Evolutionary conservation across 2,888 invertebrate species (phyloP), one percentile per base, ranked within the genome.

Genomic region (Drosophila parthenogenetica): DNA sequence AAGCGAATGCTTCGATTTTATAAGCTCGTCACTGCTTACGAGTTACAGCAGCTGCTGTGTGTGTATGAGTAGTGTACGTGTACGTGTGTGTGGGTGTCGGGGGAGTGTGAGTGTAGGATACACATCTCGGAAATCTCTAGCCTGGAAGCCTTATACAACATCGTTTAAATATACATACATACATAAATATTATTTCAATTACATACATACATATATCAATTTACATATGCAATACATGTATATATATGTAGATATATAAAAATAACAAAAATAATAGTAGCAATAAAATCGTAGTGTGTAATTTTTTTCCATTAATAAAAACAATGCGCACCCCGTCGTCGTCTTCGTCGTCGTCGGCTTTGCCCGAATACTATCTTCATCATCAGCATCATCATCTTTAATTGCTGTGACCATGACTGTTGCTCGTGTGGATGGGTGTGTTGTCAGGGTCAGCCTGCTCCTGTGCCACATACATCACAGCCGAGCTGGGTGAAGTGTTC

Each of bases 251-350:
- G 39, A 53, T 76, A 80, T 85, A 88, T 83, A 88, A 88, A 85
- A 88, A 85, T 85, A 85, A 86, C 87, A 87, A 85, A 81, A 77
- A 82, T 88, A 87, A 87, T 89, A 79, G 77, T 77, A 79, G 85
- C 82, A 89, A 82, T 90, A 87, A 88, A 86, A 87, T 84, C 79
- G 81, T 81, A 84, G 77, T 75, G 76, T 78, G 81, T 87, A 87
- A 87, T 82, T 75, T 82, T 75, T 77, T 68, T 48, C 63, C 74
- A 65, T 71, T 79, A 86, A 89, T 84, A 86, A 86, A 81, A 89
- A 86, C 89, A 90, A 86, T 86, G 77, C 79, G 75, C 82, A 76
- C 77, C 73, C 61, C 72, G 74, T 60, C 72, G 74, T 60, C 29
- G 29, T 29, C 29, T 29, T 29, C 2, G 29, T 22, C 22, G 22